Evolutionary conservation across 2,113 vertebrate species (phyloP).

Genomic region (Smithornis capensis): DNA sequence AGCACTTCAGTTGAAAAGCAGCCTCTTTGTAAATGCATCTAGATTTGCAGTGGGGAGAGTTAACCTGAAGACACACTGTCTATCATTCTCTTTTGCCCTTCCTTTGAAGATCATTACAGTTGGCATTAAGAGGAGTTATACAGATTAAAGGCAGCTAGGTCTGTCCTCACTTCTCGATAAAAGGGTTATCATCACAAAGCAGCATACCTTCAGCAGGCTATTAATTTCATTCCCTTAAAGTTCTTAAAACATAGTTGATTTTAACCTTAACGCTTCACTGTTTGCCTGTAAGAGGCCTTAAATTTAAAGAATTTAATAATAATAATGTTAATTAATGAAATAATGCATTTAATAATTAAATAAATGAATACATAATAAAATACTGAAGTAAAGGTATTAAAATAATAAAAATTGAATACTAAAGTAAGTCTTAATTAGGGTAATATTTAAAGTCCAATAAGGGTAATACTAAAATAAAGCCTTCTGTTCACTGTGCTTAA

Average conservation of each 20-base stretch:
- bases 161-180: not conserved
- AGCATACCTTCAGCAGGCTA: constrained; percentile 35
- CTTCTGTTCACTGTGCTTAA: not conserved
- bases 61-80: not conserved
- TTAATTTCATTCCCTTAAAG: constrained; percentile 50
- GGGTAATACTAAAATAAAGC: not conserved
- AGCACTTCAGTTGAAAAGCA: not conserved
- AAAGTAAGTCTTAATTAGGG: not conserved
- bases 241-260: not conserved
- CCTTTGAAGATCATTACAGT: constrained; percentile 56
- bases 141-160: constrained; percentile 35
- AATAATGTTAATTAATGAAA: not conserved
- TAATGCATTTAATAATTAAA: not conserved
- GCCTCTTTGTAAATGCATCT: not conserved
- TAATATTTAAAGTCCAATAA: not conserved
- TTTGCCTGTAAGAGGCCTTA: constrained; percentile 8
- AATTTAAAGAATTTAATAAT: not conserved
- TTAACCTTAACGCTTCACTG: constrained; percentile 32
- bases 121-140: constrained; percentile 57
- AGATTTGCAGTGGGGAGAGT: not conserved
- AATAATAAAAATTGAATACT: not conserved
- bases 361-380: not conserved
- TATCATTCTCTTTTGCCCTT: constrained; percentile 14
- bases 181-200: constrained; percentile 44
- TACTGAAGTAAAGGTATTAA: not conserved